Evolutionary conservation across 2,888 invertebrate genomes (phyloP), one percentile per base, ranked within the genome.

Genomic region (Didymodactylos carnosus): DNA sequence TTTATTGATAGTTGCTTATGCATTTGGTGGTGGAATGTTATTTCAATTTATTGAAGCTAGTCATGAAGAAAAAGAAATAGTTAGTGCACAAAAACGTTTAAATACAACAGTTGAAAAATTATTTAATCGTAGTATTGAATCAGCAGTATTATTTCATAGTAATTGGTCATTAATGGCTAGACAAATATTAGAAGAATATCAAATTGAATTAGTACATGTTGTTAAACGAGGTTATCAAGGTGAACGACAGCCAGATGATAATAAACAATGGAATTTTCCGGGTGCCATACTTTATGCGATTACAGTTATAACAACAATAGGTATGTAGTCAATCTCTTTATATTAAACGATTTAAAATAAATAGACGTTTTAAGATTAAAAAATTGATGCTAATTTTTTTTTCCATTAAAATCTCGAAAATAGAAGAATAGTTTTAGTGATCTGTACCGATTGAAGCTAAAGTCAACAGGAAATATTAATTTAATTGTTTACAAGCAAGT

Each of bases 251-350:
- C 41, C 69, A 19, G 43, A 72, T 39, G 29, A 39, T 25, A 51
- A 23, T n/a, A 73, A 75, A 72, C 62, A 62, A 35, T 75, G 72
- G 72, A 75, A 73, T 69, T 72, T 70, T 70, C 62, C 75, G 3
- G 72, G 72, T 25, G 73, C 75, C 10, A 73, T 75, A 16, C 73
- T 75, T 10, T 75, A 75, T 40, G 51, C 72, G 23, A 72, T 75
- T 29, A 75, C 75, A n/a, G 69, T 75, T n/a, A 72, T 75, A 1
- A 75, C 75, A 14, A 71, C 75, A 39, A 75, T 75, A 3, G 75
- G 75, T 62, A 29, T n/a, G n/a, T n/a, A n/a, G n/a, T n/a, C n/a
- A n/a, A n/a, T n/a, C n/a, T n/a, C n/a, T n/a, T n/a, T n/a, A n/a
- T n/a, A n/a, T n/a, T n/a, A n/a, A n/a, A n/a, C n/a, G n/a, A n/a